A percentile compares a stretch with the other conserved stretches of the same genome.
These are phyloP conservation scores for Phocides pigmalion DNA, from an alignment of 1,140 invertebrate genomes.

Conservation along the genomic window DNA sequence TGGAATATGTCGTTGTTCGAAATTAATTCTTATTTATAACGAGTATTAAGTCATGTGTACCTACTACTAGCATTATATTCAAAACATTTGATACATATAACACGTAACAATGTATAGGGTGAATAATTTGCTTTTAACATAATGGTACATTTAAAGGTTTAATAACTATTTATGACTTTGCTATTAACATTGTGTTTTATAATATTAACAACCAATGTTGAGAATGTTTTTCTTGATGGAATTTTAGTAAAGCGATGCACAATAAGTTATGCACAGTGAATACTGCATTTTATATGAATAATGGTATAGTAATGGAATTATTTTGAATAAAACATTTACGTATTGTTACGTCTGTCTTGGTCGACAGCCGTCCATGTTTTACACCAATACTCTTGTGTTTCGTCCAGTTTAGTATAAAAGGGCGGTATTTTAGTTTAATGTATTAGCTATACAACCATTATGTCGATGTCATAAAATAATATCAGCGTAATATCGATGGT, in stretches of 20 bases:
- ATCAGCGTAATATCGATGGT: not conserved
- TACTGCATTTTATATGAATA: constrained; percentile 50
- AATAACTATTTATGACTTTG: not conserved
- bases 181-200: not conserved
- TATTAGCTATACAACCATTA: constrained; percentile 16
- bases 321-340: constrained; percentile 21
- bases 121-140: constrained; percentile 4
- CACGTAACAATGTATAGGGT: constrained; percentile 6
- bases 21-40: constrained; percentile 56
- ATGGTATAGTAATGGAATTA: constrained; percentile 40
- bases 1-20: constrained; percentile 40
- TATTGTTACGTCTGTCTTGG: constrained; percentile 34
- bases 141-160: not conserved
- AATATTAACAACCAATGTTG: not conserved
- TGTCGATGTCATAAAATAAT: not conserved
- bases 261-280: constrained; percentile 58
- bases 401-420: constrained; percentile 7
- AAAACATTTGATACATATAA: constrained; percentile 23
- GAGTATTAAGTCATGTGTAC: constrained; percentile 60
- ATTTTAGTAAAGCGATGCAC: constrained; percentile 45
- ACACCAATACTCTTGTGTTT: constrained; percentile 40
- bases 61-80: constrained; percentile 43
- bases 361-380: constrained; percentile 39
- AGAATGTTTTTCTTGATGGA: not conserved
- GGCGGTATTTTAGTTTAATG: constrained; percentile 25